Percentiles rank a stretch among this genome's conserved stretches.
phyloP scores from a whole-genome alignment of 2,888 invertebrate genomes.

The Dryobota labecula region DNA sequence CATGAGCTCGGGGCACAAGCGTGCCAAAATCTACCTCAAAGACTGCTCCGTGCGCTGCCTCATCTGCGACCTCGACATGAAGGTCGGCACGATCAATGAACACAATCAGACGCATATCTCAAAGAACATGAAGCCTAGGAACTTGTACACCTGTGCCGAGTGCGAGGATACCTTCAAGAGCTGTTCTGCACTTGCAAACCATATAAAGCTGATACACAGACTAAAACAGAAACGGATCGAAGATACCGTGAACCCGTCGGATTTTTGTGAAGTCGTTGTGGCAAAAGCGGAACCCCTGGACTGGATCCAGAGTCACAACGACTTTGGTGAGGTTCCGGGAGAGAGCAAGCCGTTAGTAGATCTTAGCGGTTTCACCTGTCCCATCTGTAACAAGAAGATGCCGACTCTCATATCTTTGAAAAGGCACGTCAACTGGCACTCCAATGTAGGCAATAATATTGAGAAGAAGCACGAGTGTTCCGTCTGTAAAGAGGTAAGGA shows the following conservation, averaged over 20 bases:
- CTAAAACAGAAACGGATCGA: conserved; percentile 73
- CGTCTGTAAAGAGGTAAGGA: conserved; percentile 85
- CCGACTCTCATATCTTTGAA: conserved; percentile 84
- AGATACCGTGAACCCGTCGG: conserved; percentile 80
- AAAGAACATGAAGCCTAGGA: conserved; percentile 83
- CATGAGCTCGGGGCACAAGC: conserved; percentile 84
- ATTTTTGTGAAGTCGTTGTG: conserved; percentile 91
- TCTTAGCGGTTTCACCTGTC: conserved; percentile 84
- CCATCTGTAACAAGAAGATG: conserved; percentile 86
- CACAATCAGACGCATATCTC: conserved; percentile 86
- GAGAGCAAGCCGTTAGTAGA: conserved; percentile 70
- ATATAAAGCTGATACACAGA: conserved; percentile 86
- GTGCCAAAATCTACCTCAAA: conserved; percentile 84
- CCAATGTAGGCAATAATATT: conserved; percentile 81
- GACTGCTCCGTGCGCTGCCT: conserved; percentile 85
- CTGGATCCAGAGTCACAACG: conserved; percentile 87
- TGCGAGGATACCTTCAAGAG: conserved; percentile 85
- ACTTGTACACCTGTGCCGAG: conserved; percentile 85
- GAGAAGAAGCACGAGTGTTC: conserved; percentile 84
- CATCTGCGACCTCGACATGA: conserved; percentile 87
- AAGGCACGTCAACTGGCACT: conserved; percentile 87
- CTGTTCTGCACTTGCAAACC: conserved; percentile 82
- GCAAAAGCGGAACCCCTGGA: conserved; percentile 89
- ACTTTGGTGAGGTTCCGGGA: conserved; percentile 83
- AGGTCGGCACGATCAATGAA: conserved; percentile 83